These are phyloP conservation scores for Okamejei kenojei DNA, from an alignment of 2,797 vertebrate genomes.

Conservation along the genomic window DNA sequence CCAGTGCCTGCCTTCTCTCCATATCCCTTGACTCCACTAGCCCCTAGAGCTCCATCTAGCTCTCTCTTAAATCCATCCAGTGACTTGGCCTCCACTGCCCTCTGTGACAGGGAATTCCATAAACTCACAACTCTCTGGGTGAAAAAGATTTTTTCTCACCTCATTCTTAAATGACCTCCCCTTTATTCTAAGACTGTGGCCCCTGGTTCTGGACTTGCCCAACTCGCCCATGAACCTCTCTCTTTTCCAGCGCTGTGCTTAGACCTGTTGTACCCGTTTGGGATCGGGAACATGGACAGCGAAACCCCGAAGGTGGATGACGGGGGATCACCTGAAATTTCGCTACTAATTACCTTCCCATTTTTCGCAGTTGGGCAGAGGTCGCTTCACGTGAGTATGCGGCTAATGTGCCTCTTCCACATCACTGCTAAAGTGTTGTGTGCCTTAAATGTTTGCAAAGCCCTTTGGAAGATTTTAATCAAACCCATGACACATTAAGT, in stretches of 20 bases:
- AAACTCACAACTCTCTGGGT: no score
- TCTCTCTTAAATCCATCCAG: no score
- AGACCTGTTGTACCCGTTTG: slow-evolving; percentile 83
- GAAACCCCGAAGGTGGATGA: slow-evolving; percentile 97
- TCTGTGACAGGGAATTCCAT: no score
- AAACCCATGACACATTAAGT: background rate
- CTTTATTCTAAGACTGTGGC: no score
- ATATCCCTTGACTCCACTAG: no score
- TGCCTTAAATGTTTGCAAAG: background rate
- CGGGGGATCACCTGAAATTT: slow-evolving; percentile 85
- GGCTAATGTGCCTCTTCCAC: background rate
- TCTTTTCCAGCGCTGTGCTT: slow-evolving; percentile 62
- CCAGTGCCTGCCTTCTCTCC: no score
- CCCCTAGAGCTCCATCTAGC: no score
- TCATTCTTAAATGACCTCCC: no score
- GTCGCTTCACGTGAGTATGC: slow-evolving; percentile 77
- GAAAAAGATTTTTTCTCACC: no score
- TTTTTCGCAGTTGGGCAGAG: slow-evolving; percentile 82
- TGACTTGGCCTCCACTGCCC: no score
- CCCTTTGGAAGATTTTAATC: background rate
- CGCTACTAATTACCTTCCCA: slow-evolving; percentile 71
- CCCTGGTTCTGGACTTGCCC: no score
- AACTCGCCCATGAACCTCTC: background rate
- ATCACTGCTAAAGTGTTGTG: background rate
- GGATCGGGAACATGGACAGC: slow-evolving; percentile 73